Conservation (phyloP, 2,797 vertebrate genomes). For the Tinamus major region DNA sequence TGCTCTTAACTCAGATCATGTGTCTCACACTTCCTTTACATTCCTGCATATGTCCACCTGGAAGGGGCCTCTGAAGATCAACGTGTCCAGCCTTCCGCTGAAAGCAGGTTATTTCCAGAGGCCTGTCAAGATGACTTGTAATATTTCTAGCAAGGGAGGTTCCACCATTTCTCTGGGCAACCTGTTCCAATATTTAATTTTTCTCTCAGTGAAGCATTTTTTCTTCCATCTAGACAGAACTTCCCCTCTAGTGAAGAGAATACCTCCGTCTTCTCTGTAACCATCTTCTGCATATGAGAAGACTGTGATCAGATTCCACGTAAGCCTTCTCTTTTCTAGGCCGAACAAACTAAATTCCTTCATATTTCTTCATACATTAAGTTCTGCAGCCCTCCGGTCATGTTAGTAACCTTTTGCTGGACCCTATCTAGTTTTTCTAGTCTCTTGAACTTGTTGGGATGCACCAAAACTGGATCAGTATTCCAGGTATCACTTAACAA, state of each 20-base stretch:
- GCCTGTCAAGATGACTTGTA: neutral
- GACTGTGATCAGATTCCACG: neutral
- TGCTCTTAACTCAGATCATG: neutral
- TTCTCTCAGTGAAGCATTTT: neutral
- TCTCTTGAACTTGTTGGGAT: neutral
- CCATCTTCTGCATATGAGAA: neutral
- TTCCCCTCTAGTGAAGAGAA: neutral
- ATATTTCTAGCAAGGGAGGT: neutral
- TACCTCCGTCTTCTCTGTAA: neutral
- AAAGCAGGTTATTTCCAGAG: neutral
- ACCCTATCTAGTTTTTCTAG: neutral
- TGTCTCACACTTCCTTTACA: neutral
- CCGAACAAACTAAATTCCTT: neutral
- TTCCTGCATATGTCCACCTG: neutral
- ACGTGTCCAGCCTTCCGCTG: neutral
- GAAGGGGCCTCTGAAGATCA: neutral
- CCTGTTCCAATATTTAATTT: neutral
- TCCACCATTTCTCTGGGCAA: neutral
- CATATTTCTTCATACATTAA: neutral
- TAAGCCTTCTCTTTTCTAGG: neutral
- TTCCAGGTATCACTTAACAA: neutral
- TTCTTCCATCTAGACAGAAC: neutral
- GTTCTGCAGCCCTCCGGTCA: neutral
- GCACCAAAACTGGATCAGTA: neutral
- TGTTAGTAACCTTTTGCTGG: neutral